Percentiles rank a stretch among this genome's conserved stretches.
Evolutionary conservation across 2,797 vertebrate genomes (phyloP).

Genomic region (Neostethus bicornis): DNA sequence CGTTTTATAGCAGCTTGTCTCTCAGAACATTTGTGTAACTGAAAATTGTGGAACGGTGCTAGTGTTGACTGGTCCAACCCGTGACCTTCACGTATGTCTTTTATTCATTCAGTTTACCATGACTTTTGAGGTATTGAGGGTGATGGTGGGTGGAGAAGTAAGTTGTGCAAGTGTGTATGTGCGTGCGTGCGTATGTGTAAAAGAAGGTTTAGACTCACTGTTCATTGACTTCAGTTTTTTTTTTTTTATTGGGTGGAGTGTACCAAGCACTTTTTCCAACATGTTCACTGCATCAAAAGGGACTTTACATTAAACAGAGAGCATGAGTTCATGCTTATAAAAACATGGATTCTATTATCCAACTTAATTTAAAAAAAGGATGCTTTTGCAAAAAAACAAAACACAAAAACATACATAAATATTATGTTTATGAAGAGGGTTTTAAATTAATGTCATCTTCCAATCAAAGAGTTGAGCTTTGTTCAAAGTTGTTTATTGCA

Average conservation of each 20-base stretch:
- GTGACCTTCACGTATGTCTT: conserved; percentile 38
- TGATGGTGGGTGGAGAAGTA: conserved; percentile 38
- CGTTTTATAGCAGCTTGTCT: conserved; percentile 53
- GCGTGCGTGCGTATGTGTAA: conserved; percentile 37
- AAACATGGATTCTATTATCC: conserved; percentile 4
- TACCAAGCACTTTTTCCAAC: conserved; percentile 35
- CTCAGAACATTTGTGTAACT: conserved; percentile 55
- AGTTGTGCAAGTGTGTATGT: conserved; percentile 15
- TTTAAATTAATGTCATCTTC: conserved; percentile 23
- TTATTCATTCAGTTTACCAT: conserved; percentile 56
- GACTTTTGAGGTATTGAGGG: conserved; percentile 44
- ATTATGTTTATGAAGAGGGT: conserved; percentile 14
- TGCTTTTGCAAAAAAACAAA: background rate
- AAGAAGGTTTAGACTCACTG: conserved; percentile 45
- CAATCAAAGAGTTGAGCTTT: conserved; percentile 45
- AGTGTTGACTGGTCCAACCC: no score
- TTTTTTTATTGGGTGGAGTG: conserved; percentile 43
- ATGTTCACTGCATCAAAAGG: conserved; percentile 32
- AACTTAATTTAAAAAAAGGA: background rate
- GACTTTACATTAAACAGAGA: conserved; percentile 20
- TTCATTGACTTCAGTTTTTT: conserved; percentile 58
- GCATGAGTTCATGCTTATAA: conserved; percentile 12
- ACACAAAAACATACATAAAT: no score
- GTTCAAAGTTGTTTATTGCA: conserved; percentile 34
- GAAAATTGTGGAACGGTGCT: conserved; percentile 29